phyloP scores from a whole-genome alignment of 1,140 invertebrate species.

The Oedothorax gibbosus region DNA sequence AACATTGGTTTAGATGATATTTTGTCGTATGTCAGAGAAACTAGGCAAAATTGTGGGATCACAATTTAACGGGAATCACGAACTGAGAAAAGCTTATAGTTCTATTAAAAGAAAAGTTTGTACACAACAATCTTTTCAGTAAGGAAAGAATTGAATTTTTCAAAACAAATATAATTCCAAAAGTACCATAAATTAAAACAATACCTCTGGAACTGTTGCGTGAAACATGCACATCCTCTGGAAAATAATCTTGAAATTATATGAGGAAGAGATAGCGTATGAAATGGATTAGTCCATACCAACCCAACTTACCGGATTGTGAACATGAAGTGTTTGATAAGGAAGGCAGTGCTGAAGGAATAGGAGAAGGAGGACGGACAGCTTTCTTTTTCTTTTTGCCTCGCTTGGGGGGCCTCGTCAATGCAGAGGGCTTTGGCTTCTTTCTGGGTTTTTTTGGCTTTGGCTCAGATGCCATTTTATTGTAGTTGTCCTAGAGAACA shows the following conservation, averaged over 20 bases:
- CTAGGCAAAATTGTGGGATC: too few relatives aligned
- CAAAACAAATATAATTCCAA: too few relatives aligned
- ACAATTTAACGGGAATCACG: too few relatives aligned
- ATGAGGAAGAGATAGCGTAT: neutral
- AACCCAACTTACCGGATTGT: constrained; percentile 23
- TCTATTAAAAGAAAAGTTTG: too few relatives aligned
- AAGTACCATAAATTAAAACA: too few relatives aligned
- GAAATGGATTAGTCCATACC: neutral
- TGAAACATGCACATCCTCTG: neutral
- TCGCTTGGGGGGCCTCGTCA: constrained; percentile 76
- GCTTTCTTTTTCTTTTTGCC: constrained; percentile 77
- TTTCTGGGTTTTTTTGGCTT: constrained; percentile 85
- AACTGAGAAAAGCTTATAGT: too few relatives aligned
- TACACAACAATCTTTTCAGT: too few relatives aligned
- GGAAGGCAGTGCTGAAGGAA: constrained; percentile 33
- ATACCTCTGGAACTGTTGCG: too few relatives aligned
- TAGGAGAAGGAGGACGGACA: constrained; percentile 49
- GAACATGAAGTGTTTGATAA: neutral
- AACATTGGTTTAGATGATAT: too few relatives aligned
- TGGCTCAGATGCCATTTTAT: constrained; percentile 73
- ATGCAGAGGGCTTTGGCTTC: constrained; percentile 78
- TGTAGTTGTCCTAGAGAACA: constrained; percentile 79
- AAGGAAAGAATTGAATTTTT: neutral
- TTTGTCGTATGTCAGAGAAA: too few relatives aligned
- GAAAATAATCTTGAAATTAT: neutral